Evolutionary conservation across 2,888 invertebrate genomes (phyloP).

Genomic region (Calliphora vomitoria): DNA sequence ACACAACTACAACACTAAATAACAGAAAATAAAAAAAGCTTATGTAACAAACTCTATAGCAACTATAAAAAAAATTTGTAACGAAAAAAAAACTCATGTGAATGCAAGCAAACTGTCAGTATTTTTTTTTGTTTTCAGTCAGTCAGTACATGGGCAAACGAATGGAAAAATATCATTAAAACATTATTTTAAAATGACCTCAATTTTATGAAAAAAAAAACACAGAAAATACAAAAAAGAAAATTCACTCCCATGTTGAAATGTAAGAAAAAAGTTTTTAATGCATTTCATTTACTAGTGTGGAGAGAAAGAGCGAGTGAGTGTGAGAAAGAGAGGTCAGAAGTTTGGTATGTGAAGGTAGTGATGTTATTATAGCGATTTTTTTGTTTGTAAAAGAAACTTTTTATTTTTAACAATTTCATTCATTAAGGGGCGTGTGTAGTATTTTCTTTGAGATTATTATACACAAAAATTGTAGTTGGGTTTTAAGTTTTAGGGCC

Average conservation of each 20-base stretch:
- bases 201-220: conserved; percentile 65
- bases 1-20: conserved; percentile 31
- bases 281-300: conserved; percentile 65
- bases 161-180: conserved; percentile 73
- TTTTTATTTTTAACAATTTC: too few relatives aligned
- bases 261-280: conserved; percentile 57
- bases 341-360: conserved; percentile 47
- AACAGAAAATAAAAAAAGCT: conserved; percentile 69
- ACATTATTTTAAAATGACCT: conserved; percentile 74
- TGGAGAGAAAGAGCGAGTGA: conserved; percentile 33
- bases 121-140: conserved; percentile 18
- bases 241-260: conserved; percentile 73
- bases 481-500: too few relatives aligned
- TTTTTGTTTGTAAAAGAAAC: conserved; percentile 5
- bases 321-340: conserved; percentile 47
- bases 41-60: conserved; percentile 73
- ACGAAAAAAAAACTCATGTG: conserved; percentile 51
- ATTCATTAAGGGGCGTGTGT: too few relatives aligned
- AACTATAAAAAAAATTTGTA: conserved; percentile 46
- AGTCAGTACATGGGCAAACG: conserved; percentile 36
- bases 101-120: conserved; percentile 54
- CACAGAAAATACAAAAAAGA: conserved; percentile 54
- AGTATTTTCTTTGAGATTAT: too few relatives aligned
- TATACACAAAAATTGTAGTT: too few relatives aligned
- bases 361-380: conserved; percentile 54